A percentile compares a stretch with the other conserved stretches of the same genome.
phyloP scores from a whole-genome alignment of 1,140 invertebrate species.

The Batillaria attramentaria region DNA sequence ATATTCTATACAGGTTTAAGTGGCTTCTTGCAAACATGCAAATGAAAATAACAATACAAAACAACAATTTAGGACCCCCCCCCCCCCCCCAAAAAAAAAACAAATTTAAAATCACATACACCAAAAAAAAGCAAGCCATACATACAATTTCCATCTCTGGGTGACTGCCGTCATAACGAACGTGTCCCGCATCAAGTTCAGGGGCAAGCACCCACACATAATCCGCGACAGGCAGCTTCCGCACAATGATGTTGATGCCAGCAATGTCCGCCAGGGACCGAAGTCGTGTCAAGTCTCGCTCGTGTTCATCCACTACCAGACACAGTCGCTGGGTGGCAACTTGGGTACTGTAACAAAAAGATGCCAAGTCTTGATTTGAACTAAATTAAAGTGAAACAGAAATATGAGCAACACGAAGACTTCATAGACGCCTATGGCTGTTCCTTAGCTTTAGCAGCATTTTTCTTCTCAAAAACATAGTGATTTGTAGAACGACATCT shows the following conservation, averaged over 20 bases:
- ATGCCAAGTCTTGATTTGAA: too few species aligned
- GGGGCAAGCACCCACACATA: conserved; percentile 52
- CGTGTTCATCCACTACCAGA: conserved; percentile 51
- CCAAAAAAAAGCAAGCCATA: too few species aligned
- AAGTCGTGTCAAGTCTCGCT: conserved; percentile 43
- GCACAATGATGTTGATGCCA: conserved; percentile 39
- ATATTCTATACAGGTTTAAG: not conserved
- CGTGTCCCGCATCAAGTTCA: not conserved
- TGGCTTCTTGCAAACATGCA: too few species aligned
- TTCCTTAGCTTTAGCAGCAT: too few species aligned
- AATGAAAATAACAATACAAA: not conserved
- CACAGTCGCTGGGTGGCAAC: conserved; percentile 36
- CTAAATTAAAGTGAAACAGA: too few species aligned
- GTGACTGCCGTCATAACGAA: not conserved
- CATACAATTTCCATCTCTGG: not conserved
- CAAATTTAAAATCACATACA: too few species aligned
- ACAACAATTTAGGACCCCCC: not conserved
- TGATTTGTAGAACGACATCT: too few species aligned
- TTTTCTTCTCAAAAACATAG: too few species aligned
- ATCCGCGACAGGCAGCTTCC: conserved; percentile 44
- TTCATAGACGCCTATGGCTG: too few species aligned
- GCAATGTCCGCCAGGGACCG: conserved; percentile 32
- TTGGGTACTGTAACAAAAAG: conserved; percentile 25
- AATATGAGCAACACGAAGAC: too few species aligned
- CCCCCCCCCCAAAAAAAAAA: not conserved